Evolutionary conservation across 2,797 vertebrate species (phyloP).

Genomic region (Gobio occitaniae): DNA sequence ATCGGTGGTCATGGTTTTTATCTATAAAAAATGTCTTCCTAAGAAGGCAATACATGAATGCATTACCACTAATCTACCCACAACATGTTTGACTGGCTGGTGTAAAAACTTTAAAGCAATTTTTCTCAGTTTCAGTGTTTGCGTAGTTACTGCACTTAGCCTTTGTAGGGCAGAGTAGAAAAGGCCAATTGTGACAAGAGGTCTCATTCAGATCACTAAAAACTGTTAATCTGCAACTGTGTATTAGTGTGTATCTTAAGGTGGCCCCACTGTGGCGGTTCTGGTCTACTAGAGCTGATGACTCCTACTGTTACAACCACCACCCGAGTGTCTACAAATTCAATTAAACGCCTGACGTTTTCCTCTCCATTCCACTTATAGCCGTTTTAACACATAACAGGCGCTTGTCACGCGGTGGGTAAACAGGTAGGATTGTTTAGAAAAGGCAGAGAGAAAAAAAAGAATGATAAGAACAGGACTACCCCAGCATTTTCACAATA

Average conservation of each 20-base stretch:
- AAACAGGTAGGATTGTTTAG: constrained; percentile 4
- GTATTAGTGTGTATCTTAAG: neutral
- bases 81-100: too few relatives aligned
- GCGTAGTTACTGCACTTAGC: too few relatives aligned
- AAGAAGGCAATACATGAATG: too few relatives aligned
- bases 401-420: neutral
- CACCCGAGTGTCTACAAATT: constrained; percentile 60
- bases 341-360: constrained; percentile 66
- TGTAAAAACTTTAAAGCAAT: too few relatives aligned
- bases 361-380: constrained; percentile 19
- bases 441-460: constrained; percentile 2
- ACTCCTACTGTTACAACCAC: neutral
- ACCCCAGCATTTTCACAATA: constrained; percentile 24
- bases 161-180: neutral
- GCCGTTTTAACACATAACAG: neutral
- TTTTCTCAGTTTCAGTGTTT: too few relatives aligned
- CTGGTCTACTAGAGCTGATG: neutral
- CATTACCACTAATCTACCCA: too few relatives aligned
- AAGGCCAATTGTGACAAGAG: neutral
- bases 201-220: neutral
- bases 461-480: constrained; percentile 4
- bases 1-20: too few relatives aligned
- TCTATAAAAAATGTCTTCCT: too few relatives aligned
- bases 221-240: neutral
- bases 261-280: neutral